phyloP scores from a whole-genome alignment of 2,113 vertebrate species.

The Gila orcuttii region DNA sequence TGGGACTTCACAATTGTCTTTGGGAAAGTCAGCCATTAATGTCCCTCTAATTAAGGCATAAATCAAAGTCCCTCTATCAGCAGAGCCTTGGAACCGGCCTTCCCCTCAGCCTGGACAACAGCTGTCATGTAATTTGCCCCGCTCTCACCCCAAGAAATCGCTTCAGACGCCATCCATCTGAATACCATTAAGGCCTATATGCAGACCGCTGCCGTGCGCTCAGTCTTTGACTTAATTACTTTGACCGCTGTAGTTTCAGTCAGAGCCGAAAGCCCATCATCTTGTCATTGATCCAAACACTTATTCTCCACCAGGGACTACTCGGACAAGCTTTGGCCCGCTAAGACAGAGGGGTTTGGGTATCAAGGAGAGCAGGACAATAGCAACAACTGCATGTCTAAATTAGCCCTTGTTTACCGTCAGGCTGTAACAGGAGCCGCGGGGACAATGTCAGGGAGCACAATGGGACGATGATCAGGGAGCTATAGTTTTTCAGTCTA shows the following conservation, averaged over 20 bases:
- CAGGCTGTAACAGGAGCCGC: slow-evolving; percentile 77
- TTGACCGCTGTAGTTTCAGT: slow-evolving; percentile 64
- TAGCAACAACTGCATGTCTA: slow-evolving; percentile 82
- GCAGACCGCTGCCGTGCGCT: slow-evolving; percentile 65
- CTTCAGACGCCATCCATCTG: slow-evolving; percentile 82
- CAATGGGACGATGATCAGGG: slow-evolving; percentile 80
- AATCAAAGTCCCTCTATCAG: slow-evolving; percentile 77
- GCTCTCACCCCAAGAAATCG: slow-evolving; percentile 76
- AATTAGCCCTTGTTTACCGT: slow-evolving; percentile 83
- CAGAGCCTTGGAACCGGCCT: slow-evolving; percentile 66
- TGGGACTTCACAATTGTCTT: slow-evolving; percentile 66
- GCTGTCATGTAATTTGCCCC: slow-evolving; percentile 74
- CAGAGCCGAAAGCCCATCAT: slow-evolving; percentile 51
- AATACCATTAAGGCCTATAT: slow-evolving; percentile 79
- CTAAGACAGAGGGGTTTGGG: slow-evolving; percentile 62
- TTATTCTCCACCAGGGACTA: slow-evolving; percentile 73
- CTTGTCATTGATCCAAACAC: slow-evolving; percentile 73
- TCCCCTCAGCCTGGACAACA: slow-evolving; percentile 72
- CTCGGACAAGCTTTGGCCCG: slow-evolving; percentile 50
- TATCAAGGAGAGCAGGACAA: slow-evolving; percentile 79
- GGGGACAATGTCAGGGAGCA: slow-evolving; percentile 73
- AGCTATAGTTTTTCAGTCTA: slow-evolving; percentile 85
- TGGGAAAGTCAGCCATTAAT: slow-evolving; percentile 72
- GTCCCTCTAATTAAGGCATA: slow-evolving; percentile 77
- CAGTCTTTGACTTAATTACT: slow-evolving; percentile 72